A percentile compares a stretch with the other conserved stretches of the same genome.
phyloP scores from a whole-genome alignment of 2,888 invertebrate genomes.

The Cataglyphis livida region DNA sequence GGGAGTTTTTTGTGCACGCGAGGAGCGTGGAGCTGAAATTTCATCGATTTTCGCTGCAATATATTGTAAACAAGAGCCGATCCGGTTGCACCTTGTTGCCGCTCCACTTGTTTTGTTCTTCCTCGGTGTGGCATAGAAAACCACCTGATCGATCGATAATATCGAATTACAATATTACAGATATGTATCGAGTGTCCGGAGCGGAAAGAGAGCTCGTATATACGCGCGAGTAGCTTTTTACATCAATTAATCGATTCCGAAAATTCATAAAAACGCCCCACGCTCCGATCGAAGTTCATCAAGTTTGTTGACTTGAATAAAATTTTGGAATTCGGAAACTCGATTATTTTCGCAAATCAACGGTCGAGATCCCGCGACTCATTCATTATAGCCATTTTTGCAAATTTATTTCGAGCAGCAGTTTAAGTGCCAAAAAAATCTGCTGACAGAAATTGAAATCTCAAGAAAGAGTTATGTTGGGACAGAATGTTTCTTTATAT shows the following conservation, averaged over 20 bases:
- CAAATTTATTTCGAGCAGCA: not conserved
- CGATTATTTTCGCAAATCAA: not conserved
- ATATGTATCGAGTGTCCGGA: not conserved
- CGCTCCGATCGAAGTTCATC: not conserved
- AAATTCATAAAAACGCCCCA: not conserved
- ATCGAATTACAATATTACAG: not conserved
- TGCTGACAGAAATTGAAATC: not conserved
- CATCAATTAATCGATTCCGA: not conserved
- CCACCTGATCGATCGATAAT: constrained; percentile 22
- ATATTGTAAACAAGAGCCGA: constrained; percentile 24
- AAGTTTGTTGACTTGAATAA: not conserved
- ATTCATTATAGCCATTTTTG: not conserved
- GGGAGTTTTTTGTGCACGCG: constrained; percentile 29
- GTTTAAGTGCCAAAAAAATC: not conserved
- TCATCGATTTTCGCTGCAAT: constrained; percentile 38
- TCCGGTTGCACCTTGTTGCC: constrained; percentile 17
- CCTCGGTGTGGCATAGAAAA: not conserved
- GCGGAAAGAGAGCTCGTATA: not conserved
- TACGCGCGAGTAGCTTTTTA: not conserved
- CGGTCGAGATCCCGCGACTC: not conserved
- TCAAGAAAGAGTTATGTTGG: too few species aligned
- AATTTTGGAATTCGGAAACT: not conserved
- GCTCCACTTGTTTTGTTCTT: not conserved
- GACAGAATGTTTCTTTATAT: too few species aligned
- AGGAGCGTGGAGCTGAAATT: constrained; percentile 32